These are phyloP conservation scores for Dendrolimus pini DNA, from an alignment of 2,888 invertebrate species.

Conservation along the genomic window DNA sequence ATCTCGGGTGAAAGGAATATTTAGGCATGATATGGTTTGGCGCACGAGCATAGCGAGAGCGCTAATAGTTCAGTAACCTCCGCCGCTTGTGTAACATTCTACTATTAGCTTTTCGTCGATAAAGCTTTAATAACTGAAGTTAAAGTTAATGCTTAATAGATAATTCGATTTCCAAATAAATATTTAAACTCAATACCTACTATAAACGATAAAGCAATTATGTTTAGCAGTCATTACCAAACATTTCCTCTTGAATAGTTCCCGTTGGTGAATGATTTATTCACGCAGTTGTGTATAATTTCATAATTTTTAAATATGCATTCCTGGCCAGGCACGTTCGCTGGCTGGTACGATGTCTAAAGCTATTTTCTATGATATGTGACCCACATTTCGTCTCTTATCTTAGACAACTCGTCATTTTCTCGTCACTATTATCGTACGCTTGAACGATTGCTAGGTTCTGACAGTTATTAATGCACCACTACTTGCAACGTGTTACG, in stretches of 20 bases:
- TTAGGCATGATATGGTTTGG: too few species aligned
- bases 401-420: constrained; percentile 37
- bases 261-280: not conserved
- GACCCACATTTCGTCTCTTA: constrained; percentile 51
- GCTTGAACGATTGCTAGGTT: constrained; percentile 3
- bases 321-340: constrained; percentile 24
- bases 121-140: too few species aligned
- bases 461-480: not conserved
- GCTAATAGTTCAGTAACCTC: too few species aligned
- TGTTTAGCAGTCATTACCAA: not conserved
- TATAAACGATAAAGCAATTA: not conserved
- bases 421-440: constrained; percentile 29
- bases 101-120: too few species aligned
- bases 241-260: not conserved
- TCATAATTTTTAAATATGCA: constrained; percentile 31
- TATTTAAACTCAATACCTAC: not conserved
- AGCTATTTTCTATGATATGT: constrained; percentile 42
- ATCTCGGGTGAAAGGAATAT: too few species aligned
- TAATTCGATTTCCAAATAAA: not conserved
- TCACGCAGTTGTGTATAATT: too few species aligned
- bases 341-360: constrained; percentile 25
- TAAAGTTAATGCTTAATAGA: not conserved
- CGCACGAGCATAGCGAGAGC: too few species aligned
- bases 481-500: not conserved
- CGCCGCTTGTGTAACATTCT: too few species aligned